Percentiles rank a stretch among this genome's conserved stretches.
Conservation (phyloP, 2,888 invertebrate species). For the Blastobasis lacticolella region DNA sequence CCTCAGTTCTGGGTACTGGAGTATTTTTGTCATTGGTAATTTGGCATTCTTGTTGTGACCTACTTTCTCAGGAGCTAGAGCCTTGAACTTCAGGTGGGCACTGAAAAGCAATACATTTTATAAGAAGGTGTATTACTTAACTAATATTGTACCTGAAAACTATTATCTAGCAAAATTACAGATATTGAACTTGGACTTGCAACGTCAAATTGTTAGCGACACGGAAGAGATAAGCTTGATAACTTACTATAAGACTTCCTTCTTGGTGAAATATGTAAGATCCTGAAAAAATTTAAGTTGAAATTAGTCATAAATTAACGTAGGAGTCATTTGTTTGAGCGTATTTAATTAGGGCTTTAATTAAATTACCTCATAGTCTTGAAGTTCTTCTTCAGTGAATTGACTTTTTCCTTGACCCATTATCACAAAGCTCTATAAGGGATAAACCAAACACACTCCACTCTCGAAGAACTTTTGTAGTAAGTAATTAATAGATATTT, state of each 20-base stretch:
- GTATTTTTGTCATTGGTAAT: conserved; percentile 86
- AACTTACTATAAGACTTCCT: conserved; percentile 92
- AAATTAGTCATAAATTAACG: conserved; percentile 17
- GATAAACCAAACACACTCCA: conserved; percentile 1
- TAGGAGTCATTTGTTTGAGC: too few relatives aligned
- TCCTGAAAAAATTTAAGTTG: conserved; percentile 75
- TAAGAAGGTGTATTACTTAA: too few relatives aligned
- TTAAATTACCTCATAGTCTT: conserved; percentile 89
- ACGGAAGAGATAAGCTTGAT: background rate
- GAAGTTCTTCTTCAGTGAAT: conserved; percentile 90
- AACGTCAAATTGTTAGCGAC: too few relatives aligned
- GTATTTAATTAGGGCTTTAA: background rate
- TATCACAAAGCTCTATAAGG: conserved; percentile 16
- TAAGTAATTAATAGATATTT: too few relatives aligned
- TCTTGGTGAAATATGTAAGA: conserved; percentile 93
- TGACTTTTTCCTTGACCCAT: conserved; percentile 91
- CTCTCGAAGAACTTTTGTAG: background rate
- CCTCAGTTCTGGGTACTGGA: conserved; percentile 89
- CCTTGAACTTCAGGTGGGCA: conserved; percentile 92
- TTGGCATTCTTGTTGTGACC: conserved; percentile 91
- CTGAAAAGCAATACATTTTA: conserved; percentile 59
- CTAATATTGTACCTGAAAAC: too few relatives aligned
- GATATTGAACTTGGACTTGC: too few relatives aligned
- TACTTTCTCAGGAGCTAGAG: conserved; percentile 91
- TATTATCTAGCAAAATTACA: too few relatives aligned